A percentile compares a stretch with the other conserved stretches of the same genome.
Conservation (phyloP, 2,113 vertebrate species). For the Ondatra zibethicus region DNA sequence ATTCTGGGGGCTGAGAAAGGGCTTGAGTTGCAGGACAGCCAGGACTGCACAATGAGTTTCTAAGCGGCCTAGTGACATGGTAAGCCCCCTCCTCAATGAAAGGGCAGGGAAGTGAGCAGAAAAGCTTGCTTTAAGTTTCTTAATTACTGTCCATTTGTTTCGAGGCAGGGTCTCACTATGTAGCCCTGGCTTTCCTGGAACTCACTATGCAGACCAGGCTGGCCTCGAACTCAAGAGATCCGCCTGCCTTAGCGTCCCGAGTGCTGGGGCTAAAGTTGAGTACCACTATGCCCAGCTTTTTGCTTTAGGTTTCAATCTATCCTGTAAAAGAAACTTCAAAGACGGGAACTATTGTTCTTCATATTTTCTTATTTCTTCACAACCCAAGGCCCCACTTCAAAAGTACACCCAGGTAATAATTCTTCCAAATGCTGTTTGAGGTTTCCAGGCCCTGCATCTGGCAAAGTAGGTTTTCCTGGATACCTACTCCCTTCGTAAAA, state of each 20-base stretch:
- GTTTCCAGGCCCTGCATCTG: background rate
- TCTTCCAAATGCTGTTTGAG: background rate
- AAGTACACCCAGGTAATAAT: background rate
- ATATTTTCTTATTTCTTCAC: background rate
- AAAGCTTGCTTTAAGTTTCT: background rate
- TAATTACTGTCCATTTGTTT: background rate
- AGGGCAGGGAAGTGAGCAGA: background rate
- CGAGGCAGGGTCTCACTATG: background rate
- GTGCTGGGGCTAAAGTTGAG: background rate
- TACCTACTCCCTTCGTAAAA: background rate
- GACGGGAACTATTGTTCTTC: background rate
- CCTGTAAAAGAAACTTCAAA: background rate
- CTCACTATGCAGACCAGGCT: background rate
- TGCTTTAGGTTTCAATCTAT: background rate
- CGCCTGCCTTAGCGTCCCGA: background rate
- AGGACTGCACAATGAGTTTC: background rate
- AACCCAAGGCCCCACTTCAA: slow-evolving; percentile 3
- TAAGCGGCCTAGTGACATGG: background rate
- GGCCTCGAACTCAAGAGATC: background rate
- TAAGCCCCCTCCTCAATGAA: background rate
- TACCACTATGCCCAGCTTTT: background rate
- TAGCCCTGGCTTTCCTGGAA: background rate
- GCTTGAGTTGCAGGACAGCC: background rate
- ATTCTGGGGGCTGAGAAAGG: background rate
- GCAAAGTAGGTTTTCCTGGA: background rate